Base-by-base conservation (phyloP, 1,140 invertebrate genomes). In the Condylostylus longicornis region DNA sequence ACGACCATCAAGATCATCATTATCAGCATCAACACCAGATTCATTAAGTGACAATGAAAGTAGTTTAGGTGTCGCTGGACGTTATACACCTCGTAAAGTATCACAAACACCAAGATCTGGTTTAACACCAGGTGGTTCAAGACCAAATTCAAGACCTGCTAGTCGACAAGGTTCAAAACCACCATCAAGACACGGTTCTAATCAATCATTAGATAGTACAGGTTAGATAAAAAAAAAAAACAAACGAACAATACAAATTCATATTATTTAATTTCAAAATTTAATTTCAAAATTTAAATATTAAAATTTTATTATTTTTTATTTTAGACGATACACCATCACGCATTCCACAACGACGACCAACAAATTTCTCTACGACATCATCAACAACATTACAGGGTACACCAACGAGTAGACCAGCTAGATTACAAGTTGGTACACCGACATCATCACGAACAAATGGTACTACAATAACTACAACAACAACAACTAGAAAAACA, bases 141-240 rank as follows among this genome's bases (percentile, higher is more conserved):
- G 79, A 54, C 79, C 82, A 29, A 72, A 75, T 23, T 87, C 82
- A 29, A 68, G 83, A 49, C 79, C 84, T 33, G 74, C 77, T 22
- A 88, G 82, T 48, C 72, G 88, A 50, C 71, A 76, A 43, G 78
- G 81, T 29, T 84, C 82, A 22, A 88, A 89, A 60, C 86, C 88
- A 46, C 82, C 87, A 15, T 93, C 88, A 53, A 75, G 89, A 52
- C 84, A 91, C 53, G 88, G 87, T 41, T 95, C 90, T 21, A 89
- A 86, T 49, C 72, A 89, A 31, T 90, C 86, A 15, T 66, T 93
- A 37, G 86, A 93, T 54, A 86, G 82, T 55, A 84, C 81, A 53
- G 80, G 82, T 86, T 63, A 60, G n/a, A 43, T 47, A 33, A 8
- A 8, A 8, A n/a, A 25, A n/a, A 14, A 37, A 29, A 25, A 27